These are phyloP conservation scores for Cyclina sinensis DNA, from an alignment of 1,140 invertebrate species.

Conservation along the genomic window DNA sequence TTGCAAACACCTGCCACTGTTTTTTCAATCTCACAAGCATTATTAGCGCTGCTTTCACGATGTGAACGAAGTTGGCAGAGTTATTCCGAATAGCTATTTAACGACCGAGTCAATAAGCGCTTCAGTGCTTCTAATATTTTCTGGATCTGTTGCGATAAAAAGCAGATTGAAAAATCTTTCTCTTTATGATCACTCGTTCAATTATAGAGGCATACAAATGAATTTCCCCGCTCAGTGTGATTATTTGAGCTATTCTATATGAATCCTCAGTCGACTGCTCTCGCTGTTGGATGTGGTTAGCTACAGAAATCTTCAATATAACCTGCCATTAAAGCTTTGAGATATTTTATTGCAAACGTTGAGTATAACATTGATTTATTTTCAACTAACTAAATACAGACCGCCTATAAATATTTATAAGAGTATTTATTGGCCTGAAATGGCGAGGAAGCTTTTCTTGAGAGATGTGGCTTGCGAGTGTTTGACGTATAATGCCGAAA, in stretches of 20 bases:
- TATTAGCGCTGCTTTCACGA: not conserved
- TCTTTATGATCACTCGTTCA: constrained; percentile 31
- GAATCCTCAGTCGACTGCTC: not conserved
- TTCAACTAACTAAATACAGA: constrained; percentile 1
- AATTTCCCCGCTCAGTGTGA: not conserved
- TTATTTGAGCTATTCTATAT: constrained; percentile 10
- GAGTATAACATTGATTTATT: constrained; percentile 25
- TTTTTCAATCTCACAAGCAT: not conserved
- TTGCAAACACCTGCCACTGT: not conserved
- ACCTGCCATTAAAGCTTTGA: not conserved
- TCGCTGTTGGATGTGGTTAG: not conserved
- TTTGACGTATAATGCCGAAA: not conserved
- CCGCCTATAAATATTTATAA: constrained; percentile 22
- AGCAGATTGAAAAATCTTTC: constrained; percentile 1
- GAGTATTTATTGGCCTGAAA: constrained; percentile 16
- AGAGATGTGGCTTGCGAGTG: not conserved
- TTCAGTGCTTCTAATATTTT: constrained; percentile 12
- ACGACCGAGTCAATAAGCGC: constrained; percentile 2
- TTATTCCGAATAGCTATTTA: constrained; percentile 7
- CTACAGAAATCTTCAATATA: not conserved
- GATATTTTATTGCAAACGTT: not conserved
- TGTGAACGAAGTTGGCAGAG: not conserved
- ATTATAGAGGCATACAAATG: constrained; percentile 7
- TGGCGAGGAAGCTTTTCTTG: not conserved
- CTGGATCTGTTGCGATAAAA: constrained; percentile 25